A percentile compares a stretch with the other conserved stretches of the same genome.
These are phyloP conservation scores for Labeo catla DNA, from an alignment of 2,113 vertebrate genomes.

Conservation along the genomic window DNA sequence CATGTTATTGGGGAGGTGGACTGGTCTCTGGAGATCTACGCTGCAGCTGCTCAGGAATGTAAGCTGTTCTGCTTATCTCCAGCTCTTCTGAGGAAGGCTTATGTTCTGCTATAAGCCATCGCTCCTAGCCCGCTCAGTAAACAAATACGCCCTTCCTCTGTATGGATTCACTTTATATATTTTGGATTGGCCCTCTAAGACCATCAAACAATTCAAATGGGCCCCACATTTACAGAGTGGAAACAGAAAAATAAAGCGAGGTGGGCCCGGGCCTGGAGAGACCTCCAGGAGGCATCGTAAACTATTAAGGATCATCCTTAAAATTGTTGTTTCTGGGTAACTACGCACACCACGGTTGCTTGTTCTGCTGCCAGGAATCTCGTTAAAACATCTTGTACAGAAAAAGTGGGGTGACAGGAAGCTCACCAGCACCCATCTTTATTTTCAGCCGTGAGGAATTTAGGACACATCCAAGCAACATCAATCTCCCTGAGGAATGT, in stretches of 20 bases:
- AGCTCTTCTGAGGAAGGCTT: constrained; percentile 34
- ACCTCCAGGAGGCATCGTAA: constrained; percentile 7
- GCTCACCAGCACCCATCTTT: neutral
- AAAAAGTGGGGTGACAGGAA: neutral
- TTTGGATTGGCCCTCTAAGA: constrained; percentile 46
- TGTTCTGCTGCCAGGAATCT: neutral
- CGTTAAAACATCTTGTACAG: constrained; percentile 11
- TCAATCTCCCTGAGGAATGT: constrained; percentile 46
- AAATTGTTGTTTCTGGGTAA: constrained; percentile 14
- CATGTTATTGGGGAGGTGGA: constrained; percentile 16
- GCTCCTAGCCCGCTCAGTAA: constrained; percentile 24
- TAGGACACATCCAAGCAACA: constrained; percentile 35
- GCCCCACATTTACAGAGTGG: constrained; percentile 6
- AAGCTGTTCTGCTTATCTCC: constrained; percentile 45
- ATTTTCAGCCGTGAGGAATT: constrained; percentile 28
- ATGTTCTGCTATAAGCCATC: constrained; percentile 41
- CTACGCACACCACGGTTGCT: neutral
- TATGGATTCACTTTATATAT: constrained; percentile 49
- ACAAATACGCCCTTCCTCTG: constrained; percentile 53
- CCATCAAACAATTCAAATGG: constrained; percentile 45
- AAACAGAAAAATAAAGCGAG: neutral
- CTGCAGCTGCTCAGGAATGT: constrained; percentile 47
- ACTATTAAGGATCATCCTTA: constrained; percentile 14
- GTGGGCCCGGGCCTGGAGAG: neutral
- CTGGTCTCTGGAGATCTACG: constrained; percentile 35